These are phyloP conservation scores for Yponomeuta sedellus DNA, from an alignment of 2,888 invertebrate genomes.

Conservation along the genomic window DNA sequence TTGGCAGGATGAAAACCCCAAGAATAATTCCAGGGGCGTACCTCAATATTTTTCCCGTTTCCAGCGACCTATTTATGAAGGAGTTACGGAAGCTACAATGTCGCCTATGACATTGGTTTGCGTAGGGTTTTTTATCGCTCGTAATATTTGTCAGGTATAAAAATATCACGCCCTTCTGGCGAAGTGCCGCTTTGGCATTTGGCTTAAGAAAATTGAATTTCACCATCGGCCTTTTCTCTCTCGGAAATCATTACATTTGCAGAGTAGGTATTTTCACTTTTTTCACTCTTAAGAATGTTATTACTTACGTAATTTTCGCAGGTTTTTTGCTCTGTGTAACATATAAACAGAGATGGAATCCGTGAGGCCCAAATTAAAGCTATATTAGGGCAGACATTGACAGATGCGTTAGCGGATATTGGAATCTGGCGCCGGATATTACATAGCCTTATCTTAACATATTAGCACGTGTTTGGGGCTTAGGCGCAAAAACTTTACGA, in stretches of 20 bases:
- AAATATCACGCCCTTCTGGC: conserved; percentile 14
- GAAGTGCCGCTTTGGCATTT: conserved; percentile 13
- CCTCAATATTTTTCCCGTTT: conserved; percentile 7
- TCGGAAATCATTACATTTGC: background rate
- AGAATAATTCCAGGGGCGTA: background rate
- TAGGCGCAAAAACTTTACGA: conserved; percentile 1
- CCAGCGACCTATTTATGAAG: conserved; percentile 1
- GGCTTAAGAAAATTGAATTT: conserved; percentile 13
- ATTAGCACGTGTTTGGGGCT: conserved; percentile 5
- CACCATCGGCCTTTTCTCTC: conserved; percentile 12
- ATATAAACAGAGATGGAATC: background rate
- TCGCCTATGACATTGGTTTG: background rate
- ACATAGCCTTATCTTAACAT: conserved; percentile 25
- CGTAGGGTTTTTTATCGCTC: conserved; percentile 10
- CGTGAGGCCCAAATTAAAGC: conserved; percentile 10
- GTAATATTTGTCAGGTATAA: conserved; percentile 15
- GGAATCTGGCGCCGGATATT: conserved; percentile 52
- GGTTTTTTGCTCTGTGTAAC: background rate
- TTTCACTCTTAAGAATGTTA: background rate
- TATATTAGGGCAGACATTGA: conserved; percentile 28
- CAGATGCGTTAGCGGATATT: conserved; percentile 54
- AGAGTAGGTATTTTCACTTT: background rate
- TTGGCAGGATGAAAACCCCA: background rate
- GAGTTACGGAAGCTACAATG: background rate
- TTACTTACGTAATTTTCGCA: background rate